A percentile compares a stretch with the other conserved stretches of the same genome.
Conservation (phyloP, 2,113 vertebrate species). For the Noturus placidus region DNA sequence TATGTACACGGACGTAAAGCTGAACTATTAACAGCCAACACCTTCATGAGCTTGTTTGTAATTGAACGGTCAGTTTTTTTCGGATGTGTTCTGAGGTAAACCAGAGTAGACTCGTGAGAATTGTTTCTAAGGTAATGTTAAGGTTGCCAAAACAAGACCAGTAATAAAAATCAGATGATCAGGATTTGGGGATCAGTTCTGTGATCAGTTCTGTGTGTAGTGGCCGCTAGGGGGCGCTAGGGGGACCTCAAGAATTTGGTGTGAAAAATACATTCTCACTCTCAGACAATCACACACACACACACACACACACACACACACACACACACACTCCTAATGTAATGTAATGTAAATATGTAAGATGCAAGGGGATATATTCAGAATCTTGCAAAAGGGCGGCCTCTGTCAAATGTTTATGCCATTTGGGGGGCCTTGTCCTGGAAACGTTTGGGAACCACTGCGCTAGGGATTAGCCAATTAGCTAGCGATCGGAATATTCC, state of each 20-base stretch:
- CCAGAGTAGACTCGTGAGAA: neutral
- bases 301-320: too few relatives aligned
- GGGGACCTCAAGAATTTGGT: too few relatives aligned
- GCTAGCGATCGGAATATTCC: neutral
- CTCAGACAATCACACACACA: too few relatives aligned
- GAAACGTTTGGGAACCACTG: too few relatives aligned
- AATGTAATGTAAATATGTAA: too few relatives aligned
- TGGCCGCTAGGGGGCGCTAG: neutral
- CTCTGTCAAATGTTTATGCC: too few relatives aligned
- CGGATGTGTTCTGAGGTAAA: neutral
- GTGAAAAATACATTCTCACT: too few relatives aligned
- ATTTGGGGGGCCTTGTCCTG: too few relatives aligned
- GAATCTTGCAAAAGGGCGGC: too few relatives aligned
- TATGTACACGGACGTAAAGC: neutral
- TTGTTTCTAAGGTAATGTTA: neutral
- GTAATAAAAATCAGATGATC: neutral
- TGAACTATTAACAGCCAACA: neutral
- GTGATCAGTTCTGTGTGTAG: neutral
- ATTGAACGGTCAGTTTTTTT: neutral
- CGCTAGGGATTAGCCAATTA: neutral
- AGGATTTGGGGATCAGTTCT: neutral
- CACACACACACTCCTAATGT: too few relatives aligned
- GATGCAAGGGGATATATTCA: too few relatives aligned
- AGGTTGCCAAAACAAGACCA: neutral
- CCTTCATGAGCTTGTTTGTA: neutral